phyloP scores from a whole-genome alignment of 2,113 vertebrate genomes.

The Albula glossodonta region DNA sequence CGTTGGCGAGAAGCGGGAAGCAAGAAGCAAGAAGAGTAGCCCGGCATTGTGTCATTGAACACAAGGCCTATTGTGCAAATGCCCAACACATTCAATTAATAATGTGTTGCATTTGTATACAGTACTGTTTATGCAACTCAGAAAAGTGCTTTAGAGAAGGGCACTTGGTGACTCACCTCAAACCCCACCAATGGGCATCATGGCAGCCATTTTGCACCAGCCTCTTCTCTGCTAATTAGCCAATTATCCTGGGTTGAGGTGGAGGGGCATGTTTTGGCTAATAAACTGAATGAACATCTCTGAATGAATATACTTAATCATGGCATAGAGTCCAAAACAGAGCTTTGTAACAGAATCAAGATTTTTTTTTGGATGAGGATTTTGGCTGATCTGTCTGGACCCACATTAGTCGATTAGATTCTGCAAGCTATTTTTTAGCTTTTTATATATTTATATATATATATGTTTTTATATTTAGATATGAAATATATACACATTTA shows the following conservation, averaged over 20 bases:
- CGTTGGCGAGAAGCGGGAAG: too few species aligned
- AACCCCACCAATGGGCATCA: too few species aligned
- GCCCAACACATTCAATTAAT: background rate
- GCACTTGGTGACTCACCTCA: too few species aligned
- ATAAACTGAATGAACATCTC: too few species aligned
- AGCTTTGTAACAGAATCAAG: background rate
- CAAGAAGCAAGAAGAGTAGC: background rate
- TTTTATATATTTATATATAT: too few species aligned
- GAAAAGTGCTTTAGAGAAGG: background rate
- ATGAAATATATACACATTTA: too few species aligned
- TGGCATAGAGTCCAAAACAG: background rate
- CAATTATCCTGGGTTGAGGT: too few species aligned
- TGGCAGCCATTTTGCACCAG: too few species aligned
- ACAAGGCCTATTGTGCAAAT: background rate
- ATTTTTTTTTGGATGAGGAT: background rate
- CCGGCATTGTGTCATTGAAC: background rate
- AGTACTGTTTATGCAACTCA: background rate
- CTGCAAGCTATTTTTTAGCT: too few species aligned
- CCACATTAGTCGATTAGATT: background rate
- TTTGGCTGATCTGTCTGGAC: background rate
- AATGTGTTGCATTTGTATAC: background rate
- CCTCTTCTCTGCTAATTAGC: too few species aligned
- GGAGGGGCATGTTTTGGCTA: too few species aligned
- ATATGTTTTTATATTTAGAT: too few species aligned
- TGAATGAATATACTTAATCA: background rate